These are phyloP conservation scores for Pogonocherus hispidulus DNA, from an alignment of 2,888 invertebrate genomes.

Conservation along the genomic window DNA sequence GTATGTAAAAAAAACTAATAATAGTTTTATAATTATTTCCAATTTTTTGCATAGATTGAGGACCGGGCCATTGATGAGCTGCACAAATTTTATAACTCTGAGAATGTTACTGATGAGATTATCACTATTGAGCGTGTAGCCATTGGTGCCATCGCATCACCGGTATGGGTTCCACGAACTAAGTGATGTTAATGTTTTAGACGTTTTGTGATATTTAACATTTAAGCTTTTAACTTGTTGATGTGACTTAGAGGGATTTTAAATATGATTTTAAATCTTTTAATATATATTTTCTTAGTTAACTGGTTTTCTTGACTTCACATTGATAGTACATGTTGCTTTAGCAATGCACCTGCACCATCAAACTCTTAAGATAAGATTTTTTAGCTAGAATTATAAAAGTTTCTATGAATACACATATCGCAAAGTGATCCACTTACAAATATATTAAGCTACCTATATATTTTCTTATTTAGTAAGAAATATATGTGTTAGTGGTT, in stretches of 20 bases:
- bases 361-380: too few relatives aligned
- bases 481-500: too few relatives aligned
- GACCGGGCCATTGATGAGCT: slow-evolving; percentile 89
- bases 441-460: too few relatives aligned
- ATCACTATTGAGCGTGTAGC: slow-evolving; percentile 80
- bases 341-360: too few relatives aligned
- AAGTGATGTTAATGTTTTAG: slow-evolving; percentile 30
- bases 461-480: too few relatives aligned
- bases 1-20: slow-evolving; percentile 66
- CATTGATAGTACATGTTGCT: too few relatives aligned
- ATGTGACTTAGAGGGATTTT: slow-evolving; percentile 14
- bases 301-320: too few relatives aligned
- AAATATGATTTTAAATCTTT: slow-evolving; percentile 19
- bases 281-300: neutral
- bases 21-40: neutral
- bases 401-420: too few relatives aligned
- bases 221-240: slow-evolving; percentile 31
- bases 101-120: slow-evolving; percentile 79
- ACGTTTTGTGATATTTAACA: slow-evolving; percentile 29
- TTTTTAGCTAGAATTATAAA: too few relatives aligned
- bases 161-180: slow-evolving; percentile 71
- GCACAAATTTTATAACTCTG: slow-evolving; percentile 80
- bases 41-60: slow-evolving; percentile 75
- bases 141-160: slow-evolving; percentile 72
- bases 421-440: too few relatives aligned